Evolutionary conservation across 2,797 vertebrate species (phyloP), one percentile per base, ranked within the genome.

Genomic region (Pantherophis vulpinus): DNA sequence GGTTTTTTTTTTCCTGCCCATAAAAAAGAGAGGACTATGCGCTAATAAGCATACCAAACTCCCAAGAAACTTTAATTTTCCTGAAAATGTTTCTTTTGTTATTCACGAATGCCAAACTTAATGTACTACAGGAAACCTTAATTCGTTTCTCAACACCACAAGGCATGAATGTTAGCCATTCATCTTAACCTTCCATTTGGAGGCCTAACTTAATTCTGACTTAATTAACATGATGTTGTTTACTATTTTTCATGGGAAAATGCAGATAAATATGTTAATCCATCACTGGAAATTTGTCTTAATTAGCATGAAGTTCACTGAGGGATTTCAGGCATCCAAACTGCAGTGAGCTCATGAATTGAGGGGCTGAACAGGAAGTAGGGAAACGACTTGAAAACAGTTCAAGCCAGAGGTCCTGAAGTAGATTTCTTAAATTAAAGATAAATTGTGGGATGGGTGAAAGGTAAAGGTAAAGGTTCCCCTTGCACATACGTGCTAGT

Each of bases 161-260:
- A 89, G 94, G 25, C 91, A 89, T 92, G 9, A 29, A 60, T 12
- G 5, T 83, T 88, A 95, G 66, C 94, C 93, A 95, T 96, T 96
- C 8, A 94, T 96, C 95, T 95, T 91, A 96, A 94, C 87, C 95
- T 94, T 95, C 94, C 66, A 29, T 91, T 95, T 94, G 23, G 94
- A 90, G 55, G 92, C 66, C 90, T 94, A 95, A 97, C 95, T 92
- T 95, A 94, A 96, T 96, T 97, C 93, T 95, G 58, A 92, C 91
- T 96, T 95, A 95, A 96, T 96, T 96, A 96, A 95, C 92, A 79
- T n/a, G 63, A 94, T 95, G 87, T 61, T 89, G 93, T 96, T 95
- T 42, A 89, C 95, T 96, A 94, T 96, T 95, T 94, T 93, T 94
- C 94, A 94, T 42, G 74, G 47, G 92, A 94, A 95, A 95, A 86